Evolutionary conservation across 2,888 invertebrate genomes (phyloP).

Genomic region (Proisotoma minuta): DNA sequence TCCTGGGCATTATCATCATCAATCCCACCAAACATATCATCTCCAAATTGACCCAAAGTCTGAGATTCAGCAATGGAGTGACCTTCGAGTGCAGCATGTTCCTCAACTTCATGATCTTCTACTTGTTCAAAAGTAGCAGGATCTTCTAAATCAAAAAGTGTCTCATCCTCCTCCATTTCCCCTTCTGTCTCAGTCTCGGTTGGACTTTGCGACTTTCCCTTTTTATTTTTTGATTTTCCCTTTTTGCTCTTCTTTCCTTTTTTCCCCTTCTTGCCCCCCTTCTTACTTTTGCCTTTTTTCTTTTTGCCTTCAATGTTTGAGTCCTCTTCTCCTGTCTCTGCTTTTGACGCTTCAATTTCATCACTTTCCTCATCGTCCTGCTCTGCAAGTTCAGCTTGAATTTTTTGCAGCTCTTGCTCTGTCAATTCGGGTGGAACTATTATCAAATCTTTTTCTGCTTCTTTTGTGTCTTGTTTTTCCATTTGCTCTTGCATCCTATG

Average conservation of each 20-base stretch:
- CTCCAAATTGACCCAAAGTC: too few species aligned
- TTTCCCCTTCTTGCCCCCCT: conserved; percentile 19
- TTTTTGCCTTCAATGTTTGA: conserved; percentile 20
- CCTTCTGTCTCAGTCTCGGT: too few species aligned
- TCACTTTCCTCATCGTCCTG: neutral
- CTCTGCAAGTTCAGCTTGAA: conserved; percentile 10
- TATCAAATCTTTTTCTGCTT: conserved; percentile 9
- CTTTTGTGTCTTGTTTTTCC: conserved; percentile 13
- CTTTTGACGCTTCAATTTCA: conserved; percentile 21
- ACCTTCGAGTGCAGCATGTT: neutral
- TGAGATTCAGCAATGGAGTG: too few species aligned
- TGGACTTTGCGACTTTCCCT: too few species aligned
- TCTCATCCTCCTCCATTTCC: too few species aligned
- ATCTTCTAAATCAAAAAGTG: too few species aligned
- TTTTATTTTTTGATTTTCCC: too few species aligned
- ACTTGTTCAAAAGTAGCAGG: too few species aligned
- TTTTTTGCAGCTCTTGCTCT: neutral
- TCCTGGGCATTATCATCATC: neutral
- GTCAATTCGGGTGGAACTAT: neutral
- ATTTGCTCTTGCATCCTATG: conserved; percentile 29
- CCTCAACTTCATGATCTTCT: conserved; percentile 19
- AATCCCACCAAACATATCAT: neutral
- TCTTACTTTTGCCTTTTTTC: conserved; percentile 16
- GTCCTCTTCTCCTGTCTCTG: conserved; percentile 15
- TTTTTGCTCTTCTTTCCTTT: too few species aligned